phyloP scores from a whole-genome alignment of 2,113 vertebrate species.

The Serilophus lunatus region DNA sequence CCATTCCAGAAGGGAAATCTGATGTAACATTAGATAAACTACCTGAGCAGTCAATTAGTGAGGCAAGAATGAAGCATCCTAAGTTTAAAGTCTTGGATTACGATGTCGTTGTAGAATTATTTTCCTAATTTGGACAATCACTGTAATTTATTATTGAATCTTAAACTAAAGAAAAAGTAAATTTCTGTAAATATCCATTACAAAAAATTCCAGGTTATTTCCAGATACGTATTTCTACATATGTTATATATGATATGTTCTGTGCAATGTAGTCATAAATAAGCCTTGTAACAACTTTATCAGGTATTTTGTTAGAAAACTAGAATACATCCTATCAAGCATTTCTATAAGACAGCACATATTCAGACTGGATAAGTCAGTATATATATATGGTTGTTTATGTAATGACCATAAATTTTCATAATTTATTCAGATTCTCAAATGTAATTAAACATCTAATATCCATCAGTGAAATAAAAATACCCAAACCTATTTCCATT shows the following conservation, averaged over 20 bases:
- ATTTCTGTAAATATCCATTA: neutral
- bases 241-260: too few species aligned
- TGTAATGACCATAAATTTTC: neutral
- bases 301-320: neutral
- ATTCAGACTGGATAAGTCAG: neutral
- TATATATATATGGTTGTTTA: neutral
- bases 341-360: neutral
- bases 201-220: neutral
- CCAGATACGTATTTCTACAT: neutral
- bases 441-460: neutral
- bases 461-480: neutral
- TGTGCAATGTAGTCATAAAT: neutral
- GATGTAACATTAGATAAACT: neutral
- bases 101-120: neutral
- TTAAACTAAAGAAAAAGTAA: neutral
- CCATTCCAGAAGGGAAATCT: neutral
- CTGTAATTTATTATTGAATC: neutral
- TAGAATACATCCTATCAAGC: neutral
- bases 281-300: neutral
- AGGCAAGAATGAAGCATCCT: neutral
- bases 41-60: neutral
- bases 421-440: neutral
- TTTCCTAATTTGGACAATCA: neutral
- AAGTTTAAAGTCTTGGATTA: neutral
- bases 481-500: neutral